A percentile compares a stretch with the other conserved stretches of the same genome.
Conservation (phyloP, 2,888 invertebrate genomes). For the Zootermopsis nevadensis region DNA sequence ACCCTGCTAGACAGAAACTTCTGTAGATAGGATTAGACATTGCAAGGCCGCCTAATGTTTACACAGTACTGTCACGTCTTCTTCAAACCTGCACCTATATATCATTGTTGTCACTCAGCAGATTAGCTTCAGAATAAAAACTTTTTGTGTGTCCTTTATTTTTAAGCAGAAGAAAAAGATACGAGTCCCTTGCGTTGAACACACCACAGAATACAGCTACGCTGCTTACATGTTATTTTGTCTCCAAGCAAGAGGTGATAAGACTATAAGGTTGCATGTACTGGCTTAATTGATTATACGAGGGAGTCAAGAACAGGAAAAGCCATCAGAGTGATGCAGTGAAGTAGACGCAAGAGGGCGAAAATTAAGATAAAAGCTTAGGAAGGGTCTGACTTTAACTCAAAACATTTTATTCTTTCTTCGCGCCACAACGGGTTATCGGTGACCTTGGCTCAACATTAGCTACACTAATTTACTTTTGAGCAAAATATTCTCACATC, state of each 20-base stretch:
- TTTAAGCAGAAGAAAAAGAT: not conserved
- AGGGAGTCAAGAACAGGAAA: not conserved
- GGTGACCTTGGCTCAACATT: too few species aligned
- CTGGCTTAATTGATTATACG: not conserved
- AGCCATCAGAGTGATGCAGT: not conserved
- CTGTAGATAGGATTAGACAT: not conserved
- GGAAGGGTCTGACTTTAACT: not conserved
- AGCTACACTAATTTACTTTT: not conserved
- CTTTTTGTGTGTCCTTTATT: not conserved
- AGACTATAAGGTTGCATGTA: not conserved
- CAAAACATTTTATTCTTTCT: not conserved
- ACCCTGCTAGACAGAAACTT: not conserved
- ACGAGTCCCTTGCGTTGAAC: not conserved
- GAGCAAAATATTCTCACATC: not conserved
- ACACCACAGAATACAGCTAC: not conserved
- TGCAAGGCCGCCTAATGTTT: not conserved
- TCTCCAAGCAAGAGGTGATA: not conserved
- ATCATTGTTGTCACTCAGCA: constrained; percentile 5
- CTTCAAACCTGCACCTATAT: not conserved
- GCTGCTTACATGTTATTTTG: not conserved
- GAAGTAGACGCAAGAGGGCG: not conserved
- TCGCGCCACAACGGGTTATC: not conserved
- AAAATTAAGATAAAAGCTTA: not conserved
- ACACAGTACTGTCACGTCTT: not conserved
- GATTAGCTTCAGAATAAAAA: constrained; percentile 1